Conservation (phyloP, 2,113 vertebrate species). For the Pomatostomus ruficeps region DNA sequence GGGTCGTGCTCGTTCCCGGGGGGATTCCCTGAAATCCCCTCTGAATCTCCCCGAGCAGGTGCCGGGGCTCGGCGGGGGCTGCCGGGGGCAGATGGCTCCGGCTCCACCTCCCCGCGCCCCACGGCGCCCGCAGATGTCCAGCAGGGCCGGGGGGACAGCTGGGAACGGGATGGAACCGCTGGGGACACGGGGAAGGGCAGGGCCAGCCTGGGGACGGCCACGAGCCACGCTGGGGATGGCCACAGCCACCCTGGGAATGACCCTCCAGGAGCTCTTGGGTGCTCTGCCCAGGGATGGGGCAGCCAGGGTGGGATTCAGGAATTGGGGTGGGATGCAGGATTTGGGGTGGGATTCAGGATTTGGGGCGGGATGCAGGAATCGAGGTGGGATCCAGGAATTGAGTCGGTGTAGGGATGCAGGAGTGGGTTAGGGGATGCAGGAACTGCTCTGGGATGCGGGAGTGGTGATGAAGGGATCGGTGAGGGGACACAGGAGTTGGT, state of each 20-base stretch:
- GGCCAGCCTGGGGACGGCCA: fast-evolving
- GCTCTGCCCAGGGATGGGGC: neutral
- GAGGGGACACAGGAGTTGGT: too few species aligned
- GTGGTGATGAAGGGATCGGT: too few species aligned
- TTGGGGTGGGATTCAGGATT: neutral
- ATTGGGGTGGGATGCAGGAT: neutral
- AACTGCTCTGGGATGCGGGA: neutral
- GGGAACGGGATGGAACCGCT: neutral
- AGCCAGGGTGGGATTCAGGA: neutral
- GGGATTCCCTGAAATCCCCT: too few species aligned
- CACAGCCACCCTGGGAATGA: neutral
- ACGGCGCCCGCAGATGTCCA: neutral
- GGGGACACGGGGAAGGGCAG: too few species aligned
- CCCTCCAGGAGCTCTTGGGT: too few species aligned
- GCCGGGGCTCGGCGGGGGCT: neutral
- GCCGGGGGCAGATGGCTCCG: slow-evolving; percentile 22
- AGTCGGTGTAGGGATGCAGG: neutral
- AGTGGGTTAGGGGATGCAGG: neutral
- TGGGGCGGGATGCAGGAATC: neutral
- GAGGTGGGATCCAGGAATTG: neutral
- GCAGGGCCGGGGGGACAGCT: neutral
- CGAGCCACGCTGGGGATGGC: fast-evolving
- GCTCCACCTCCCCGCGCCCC: neutral
- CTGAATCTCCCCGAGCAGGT: neutral
- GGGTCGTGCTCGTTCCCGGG: too few species aligned